These are phyloP conservation scores for Dicerorhinus sumatrensis DNA, from an alignment of 2,113 vertebrate genomes.

Conservation along the genomic window DNA sequence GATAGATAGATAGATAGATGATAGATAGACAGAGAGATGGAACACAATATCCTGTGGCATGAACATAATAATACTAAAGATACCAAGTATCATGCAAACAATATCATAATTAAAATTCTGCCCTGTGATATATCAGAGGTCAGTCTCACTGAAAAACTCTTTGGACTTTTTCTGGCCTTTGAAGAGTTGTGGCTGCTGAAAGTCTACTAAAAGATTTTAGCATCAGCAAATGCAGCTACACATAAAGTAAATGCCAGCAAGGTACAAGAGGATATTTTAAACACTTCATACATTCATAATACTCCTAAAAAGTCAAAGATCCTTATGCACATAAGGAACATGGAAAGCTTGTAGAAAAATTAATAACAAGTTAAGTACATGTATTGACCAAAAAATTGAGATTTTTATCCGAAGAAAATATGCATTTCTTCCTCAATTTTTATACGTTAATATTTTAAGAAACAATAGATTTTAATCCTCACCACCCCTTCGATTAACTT, in stretches of 20 bases:
- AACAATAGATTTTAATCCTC: not conserved
- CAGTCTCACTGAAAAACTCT: not conserved
- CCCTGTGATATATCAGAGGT: not conserved
- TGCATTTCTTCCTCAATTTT: not conserved
- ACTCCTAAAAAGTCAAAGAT: not conserved
- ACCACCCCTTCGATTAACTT: not conserved
- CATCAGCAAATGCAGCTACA: not conserved
- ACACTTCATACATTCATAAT: not conserved
- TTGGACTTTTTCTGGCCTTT: not conserved
- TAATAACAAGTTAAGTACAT: not conserved
- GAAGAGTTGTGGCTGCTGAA: not conserved
- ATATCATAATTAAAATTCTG: not conserved
- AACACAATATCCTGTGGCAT: not conserved
- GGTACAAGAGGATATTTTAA: not conserved
- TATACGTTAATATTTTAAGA: not conserved
- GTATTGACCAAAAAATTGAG: not conserved
- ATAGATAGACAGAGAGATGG: not conserved
- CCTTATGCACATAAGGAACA: not conserved
- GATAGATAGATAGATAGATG: not conserved
- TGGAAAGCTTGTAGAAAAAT: not conserved
- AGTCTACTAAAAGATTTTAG: conserved; percentile 19
- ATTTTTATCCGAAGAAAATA: not conserved
- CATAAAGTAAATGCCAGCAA: not conserved
- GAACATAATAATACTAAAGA: not conserved
- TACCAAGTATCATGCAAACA: not conserved